phyloP scores from a whole-genome alignment of 2,113 vertebrate genomes.

The Gasterosteus aculeatus region DNA sequence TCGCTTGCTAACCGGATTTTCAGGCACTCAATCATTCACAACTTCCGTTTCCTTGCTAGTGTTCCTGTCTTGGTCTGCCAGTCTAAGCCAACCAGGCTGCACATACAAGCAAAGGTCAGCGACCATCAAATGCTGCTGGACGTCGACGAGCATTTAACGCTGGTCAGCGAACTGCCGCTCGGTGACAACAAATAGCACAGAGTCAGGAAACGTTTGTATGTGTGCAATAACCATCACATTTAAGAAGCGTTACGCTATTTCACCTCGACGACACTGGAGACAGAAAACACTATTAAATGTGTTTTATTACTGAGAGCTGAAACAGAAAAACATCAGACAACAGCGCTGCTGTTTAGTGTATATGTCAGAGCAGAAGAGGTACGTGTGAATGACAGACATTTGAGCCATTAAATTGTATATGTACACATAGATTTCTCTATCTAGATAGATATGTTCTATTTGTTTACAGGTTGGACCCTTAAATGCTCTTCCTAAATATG shows the following conservation, averaged over 20 bases:
- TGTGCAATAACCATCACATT: conserved; percentile 4
- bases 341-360: conserved; percentile 12
- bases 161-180: conserved; percentile 7
- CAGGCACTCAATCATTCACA: neutral
- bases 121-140: neutral
- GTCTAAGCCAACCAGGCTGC: neutral
- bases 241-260: neutral
- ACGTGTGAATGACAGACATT: conserved; percentile 18
- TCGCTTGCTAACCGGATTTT: neutral
- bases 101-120: conserved; percentile 6
- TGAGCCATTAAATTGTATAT: conserved; percentile 24
- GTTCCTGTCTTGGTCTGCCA: neutral
- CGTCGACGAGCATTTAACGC: neutral
- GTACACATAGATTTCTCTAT: too few species aligned
- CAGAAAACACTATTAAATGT: conserved; percentile 8
- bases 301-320: conserved; percentile 6
- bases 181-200: neutral
- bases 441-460: neutral
- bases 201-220: neutral
- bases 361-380: conserved; percentile 2
- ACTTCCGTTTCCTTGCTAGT: neutral
- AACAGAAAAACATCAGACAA: conserved; percentile 5
- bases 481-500: conserved; percentile 3
- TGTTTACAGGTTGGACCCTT: neutral
- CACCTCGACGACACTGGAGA: neutral